These are phyloP conservation scores for Cydia fagiglandana DNA, from an alignment of 1,140 invertebrate genomes.

Conservation along the genomic window DNA sequence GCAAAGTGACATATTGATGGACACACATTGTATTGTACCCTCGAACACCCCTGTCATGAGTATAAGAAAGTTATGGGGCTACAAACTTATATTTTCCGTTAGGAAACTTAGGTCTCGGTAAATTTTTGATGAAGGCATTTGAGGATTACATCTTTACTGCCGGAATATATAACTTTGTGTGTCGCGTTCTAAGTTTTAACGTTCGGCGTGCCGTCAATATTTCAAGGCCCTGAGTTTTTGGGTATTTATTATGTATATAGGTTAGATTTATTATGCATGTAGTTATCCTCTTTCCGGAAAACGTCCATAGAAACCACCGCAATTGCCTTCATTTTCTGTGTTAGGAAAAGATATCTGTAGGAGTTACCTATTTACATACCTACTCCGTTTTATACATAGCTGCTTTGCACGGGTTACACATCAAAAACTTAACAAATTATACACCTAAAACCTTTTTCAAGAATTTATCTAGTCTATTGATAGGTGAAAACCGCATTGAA, in stretches of 20 bases:
- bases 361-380: too few relatives aligned
- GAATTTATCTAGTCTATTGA: too few relatives aligned
- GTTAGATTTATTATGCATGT: background rate
- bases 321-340: too few relatives aligned
- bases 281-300: too few relatives aligned
- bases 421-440: too few relatives aligned
- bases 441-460: too few relatives aligned
- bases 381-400: too few relatives aligned
- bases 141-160: background rate
- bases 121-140: background rate
- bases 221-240: background rate
- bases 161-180: background rate
- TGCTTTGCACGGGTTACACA: too few relatives aligned
- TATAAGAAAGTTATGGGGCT: background rate
- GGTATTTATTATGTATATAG: slow-evolving; percentile 2
- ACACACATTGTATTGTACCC: slow-evolving; percentile 20
- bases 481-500: too few relatives aligned
- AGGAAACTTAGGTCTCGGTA: background rate
- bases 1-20: slow-evolving; percentile 28
- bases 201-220: background rate
- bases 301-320: too few relatives aligned
- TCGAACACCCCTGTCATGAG: slow-evolving; percentile 1
- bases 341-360: too few relatives aligned
- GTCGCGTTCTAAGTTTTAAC: background rate
- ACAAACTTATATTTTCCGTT: background rate